Evolutionary conservation across 2,888 invertebrate species (phyloP).

Genomic region (Podotricha telesiphe): DNA sequence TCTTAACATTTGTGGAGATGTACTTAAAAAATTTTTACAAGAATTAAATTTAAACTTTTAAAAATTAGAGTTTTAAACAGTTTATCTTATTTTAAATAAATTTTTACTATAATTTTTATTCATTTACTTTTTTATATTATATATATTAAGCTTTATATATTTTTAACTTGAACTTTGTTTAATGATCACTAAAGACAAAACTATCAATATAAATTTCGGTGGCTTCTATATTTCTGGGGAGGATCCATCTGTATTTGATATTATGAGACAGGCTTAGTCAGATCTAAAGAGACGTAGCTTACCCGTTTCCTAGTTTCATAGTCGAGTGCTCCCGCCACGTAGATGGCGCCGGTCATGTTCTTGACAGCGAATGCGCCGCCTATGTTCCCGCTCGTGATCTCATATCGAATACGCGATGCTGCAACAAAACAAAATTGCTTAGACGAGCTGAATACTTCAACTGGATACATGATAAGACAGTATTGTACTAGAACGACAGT

Average conservation of each 20-base stretch:
- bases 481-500: background rate
- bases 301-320: conserved; percentile 98
- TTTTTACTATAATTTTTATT: background rate
- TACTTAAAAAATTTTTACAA: too few relatives aligned
- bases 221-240: background rate
- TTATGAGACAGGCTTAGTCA: conserved; percentile 22
- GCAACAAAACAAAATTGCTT: conserved; percentile 62
- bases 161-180: background rate
- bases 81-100: background rate
- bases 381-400: conserved; percentile 99
- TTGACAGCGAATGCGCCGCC: conserved; percentile 99
- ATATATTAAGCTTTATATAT: too few relatives aligned
- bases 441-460: conserved; percentile 24
- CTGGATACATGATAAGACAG: conserved; percentile 12
- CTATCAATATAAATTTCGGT: too few relatives aligned
- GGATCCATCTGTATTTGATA: background rate
- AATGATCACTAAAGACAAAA: too few relatives aligned
- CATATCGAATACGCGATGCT: conserved; percentile 99
- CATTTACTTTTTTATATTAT: background rate
- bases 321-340: conserved; percentile 98
- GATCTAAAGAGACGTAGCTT: conserved; percentile 69
- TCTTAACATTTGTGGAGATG: background rate
- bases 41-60: too few relatives aligned
- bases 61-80: background rate
- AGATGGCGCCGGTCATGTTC: conserved; percentile 99